A percentile compares a stretch with the other conserved stretches of the same genome.
These are phyloP conservation scores for Arbacia lixula DNA, from an alignment of 53 echinoderm and acorn worm species.

Conservation along the genomic window DNA sequence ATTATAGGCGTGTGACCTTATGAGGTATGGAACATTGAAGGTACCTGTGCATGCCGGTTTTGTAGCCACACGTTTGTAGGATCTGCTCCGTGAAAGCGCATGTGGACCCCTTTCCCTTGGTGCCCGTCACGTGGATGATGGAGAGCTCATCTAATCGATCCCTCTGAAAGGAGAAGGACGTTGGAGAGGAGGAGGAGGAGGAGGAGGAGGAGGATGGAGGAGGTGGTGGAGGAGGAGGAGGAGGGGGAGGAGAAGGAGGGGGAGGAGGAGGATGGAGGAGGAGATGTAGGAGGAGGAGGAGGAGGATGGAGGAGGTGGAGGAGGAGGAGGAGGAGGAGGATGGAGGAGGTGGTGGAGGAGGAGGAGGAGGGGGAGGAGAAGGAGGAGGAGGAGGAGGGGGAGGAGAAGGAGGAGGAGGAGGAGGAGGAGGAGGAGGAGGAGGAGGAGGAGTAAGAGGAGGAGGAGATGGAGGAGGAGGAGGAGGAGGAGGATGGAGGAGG, in stretches of 20 bases:
- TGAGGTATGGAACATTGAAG: too few species aligned
- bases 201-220: background rate
- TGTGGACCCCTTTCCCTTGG: too few species aligned
- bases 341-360: background rate
- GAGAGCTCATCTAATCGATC: too few species aligned
- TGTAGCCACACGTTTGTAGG: too few species aligned
- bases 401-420: background rate
- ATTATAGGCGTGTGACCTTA: too few species aligned
- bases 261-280: background rate
- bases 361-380: background rate
- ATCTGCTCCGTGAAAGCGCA: too few species aligned
- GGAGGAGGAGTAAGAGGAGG: background rate
- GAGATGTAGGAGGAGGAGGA: background rate
- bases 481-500: background rate
- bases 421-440: background rate
- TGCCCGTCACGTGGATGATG: too few species aligned
- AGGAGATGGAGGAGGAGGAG: background rate
- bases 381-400: background rate
- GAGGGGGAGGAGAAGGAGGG: background rate
- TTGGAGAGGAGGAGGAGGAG: background rate
- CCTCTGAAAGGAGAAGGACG: background rate
- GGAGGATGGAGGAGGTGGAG: background rate
- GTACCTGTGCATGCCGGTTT: too few species aligned
- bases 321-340: background rate
- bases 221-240: background rate